These are phyloP conservation scores for Myripristis murdjan DNA, from an alignment of 2,797 vertebrate species.

Conservation along the genomic window DNA sequence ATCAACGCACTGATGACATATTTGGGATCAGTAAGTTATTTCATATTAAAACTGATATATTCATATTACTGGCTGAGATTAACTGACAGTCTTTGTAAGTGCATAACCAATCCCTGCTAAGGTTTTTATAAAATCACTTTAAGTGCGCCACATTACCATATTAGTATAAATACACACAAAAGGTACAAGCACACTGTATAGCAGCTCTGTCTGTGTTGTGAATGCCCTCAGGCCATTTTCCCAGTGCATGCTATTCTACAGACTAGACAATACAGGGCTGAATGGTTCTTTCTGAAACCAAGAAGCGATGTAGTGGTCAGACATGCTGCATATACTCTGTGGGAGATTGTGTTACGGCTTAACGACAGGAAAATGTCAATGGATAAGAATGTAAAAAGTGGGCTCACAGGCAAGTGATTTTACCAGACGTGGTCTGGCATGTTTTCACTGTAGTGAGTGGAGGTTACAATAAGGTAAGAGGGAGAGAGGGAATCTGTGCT, in stretches of 20 bases:
- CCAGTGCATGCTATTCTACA: slow-evolving; percentile 70
- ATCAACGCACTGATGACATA: too few species aligned
- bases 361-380: slow-evolving; percentile 90
- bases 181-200: slow-evolving; percentile 31
- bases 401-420: slow-evolving; percentile 84
- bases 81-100: background rate
- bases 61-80: slow-evolving; percentile 2
- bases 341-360: slow-evolving; percentile 85
- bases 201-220: slow-evolving; percentile 48
- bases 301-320: slow-evolving; percentile 76
- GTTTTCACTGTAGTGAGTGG: slow-evolving; percentile 80
- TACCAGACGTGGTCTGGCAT: slow-evolving; percentile 88
- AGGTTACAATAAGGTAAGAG: slow-evolving; percentile 85
- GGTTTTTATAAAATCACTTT: background rate
- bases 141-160: slow-evolving; percentile 1
- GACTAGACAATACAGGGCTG: slow-evolving; percentile 47
- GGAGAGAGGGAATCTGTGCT: slow-evolving; percentile 41
- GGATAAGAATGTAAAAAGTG: slow-evolving; percentile 86
- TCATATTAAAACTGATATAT: background rate
- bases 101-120: background rate
- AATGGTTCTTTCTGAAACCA: slow-evolving; percentile 46
- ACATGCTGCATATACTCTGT: slow-evolving; percentile 82
- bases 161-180: background rate
- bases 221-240: slow-evolving; percentile 77
- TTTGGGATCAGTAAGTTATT: too few species aligned